Evolutionary conservation across 2,113 vertebrate genomes (phyloP).

Genomic region (Paramormyrops kingsleyae): DNA sequence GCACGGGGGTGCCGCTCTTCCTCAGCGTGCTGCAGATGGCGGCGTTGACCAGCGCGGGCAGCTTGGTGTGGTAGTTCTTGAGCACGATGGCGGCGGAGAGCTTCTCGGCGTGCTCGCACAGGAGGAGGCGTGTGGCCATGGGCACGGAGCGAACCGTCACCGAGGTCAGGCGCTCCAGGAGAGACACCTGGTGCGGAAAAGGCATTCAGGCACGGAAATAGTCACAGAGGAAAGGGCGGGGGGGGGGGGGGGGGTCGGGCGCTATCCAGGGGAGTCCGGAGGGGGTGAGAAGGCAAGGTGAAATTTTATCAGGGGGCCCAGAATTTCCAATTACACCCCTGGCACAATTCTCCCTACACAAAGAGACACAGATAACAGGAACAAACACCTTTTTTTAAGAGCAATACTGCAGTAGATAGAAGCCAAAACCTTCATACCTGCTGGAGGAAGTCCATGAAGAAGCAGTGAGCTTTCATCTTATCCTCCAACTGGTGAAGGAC

Average conservation of each 20-base stretch:
- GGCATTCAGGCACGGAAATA: background rate
- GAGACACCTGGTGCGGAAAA: slow-evolving; percentile 64
- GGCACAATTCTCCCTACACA: too few species aligned
- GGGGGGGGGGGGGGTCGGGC: too few species aligned
- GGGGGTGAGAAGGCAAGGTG: too few species aligned
- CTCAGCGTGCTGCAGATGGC: slow-evolving; percentile 68
- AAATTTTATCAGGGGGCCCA: too few species aligned
- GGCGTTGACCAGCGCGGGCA: slow-evolving; percentile 74
- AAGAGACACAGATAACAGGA: background rate
- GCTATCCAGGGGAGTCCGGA: too few species aligned
- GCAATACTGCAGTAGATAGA: background rate
- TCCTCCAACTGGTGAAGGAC: slow-evolving; percentile 95
- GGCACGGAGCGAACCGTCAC: slow-evolving; percentile 57
- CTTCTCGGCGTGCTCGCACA: slow-evolving; percentile 91
- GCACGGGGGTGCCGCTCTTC: slow-evolving; percentile 60
- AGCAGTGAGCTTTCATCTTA: slow-evolving; percentile 92
- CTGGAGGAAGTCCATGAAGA: slow-evolving; percentile 88
- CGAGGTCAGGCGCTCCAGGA: slow-evolving; percentile 71
- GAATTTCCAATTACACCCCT: too few species aligned
- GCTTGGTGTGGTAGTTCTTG: slow-evolving; percentile 83
- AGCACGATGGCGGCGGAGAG: slow-evolving; percentile 76
- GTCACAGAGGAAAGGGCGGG: background rate
- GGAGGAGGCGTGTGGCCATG: slow-evolving; percentile 77
- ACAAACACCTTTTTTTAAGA: background rate
- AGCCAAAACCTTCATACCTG: slow-evolving; percentile 58